Conservation (phyloP, 2,888 invertebrate species). For the Ypsolopha scabrella region DNA sequence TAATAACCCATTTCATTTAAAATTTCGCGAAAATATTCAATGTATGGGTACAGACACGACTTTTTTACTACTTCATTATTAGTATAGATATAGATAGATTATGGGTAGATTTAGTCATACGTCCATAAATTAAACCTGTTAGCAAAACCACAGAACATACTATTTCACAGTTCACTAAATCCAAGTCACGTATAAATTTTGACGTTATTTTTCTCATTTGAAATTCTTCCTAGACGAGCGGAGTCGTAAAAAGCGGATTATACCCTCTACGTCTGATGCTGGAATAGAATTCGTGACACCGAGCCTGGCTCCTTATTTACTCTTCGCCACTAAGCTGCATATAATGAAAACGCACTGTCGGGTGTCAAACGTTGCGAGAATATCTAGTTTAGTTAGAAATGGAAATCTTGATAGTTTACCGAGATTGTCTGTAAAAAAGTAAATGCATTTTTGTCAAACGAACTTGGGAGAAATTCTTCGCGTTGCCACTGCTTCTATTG, state of each 20-base stretch:
- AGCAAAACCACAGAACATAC: background rate
- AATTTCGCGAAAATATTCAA: no score
- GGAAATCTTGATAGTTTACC: constrained; percentile 31
- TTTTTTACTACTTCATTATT: no score
- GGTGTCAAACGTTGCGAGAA: constrained; percentile 52
- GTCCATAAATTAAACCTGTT: background rate
- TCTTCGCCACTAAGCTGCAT: constrained; percentile 64
- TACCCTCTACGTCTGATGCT: constrained; percentile 44
- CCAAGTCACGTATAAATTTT: constrained; percentile 47
- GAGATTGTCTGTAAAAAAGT: background rate
- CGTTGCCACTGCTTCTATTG: no score
- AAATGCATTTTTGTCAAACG: no score
- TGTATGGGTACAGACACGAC: no score
- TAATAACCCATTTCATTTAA: no score
- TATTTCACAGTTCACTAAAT: background rate
- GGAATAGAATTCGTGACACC: constrained; percentile 57
- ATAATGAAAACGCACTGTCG: constrained; percentile 69
- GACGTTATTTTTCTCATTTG: constrained; percentile 64
- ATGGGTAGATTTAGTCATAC: no score
- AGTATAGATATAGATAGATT: no score
- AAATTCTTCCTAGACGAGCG: constrained; percentile 59
- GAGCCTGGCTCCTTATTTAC: constrained; percentile 66
- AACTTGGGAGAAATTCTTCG: no score
- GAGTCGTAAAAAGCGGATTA: constrained; percentile 70
- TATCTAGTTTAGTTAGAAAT: constrained; percentile 14